A percentile compares a stretch with the other conserved stretches of the same genome.
These are phyloP conservation scores for Heliconius eleuchia DNA, from an alignment of 1,140 invertebrate species.

Conservation along the genomic window DNA sequence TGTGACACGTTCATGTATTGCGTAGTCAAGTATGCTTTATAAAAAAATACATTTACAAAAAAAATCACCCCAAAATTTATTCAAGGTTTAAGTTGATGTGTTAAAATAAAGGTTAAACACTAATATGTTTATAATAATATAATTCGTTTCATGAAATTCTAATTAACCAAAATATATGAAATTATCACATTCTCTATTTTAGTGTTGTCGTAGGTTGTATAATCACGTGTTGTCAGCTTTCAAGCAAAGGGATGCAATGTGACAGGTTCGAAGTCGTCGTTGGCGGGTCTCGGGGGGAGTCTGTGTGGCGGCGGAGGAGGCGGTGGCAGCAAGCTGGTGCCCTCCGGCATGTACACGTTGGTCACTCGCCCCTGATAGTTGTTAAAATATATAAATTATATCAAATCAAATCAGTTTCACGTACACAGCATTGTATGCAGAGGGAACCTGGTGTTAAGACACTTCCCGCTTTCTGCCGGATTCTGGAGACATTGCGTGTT, in stretches of 20 bases:
- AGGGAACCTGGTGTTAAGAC: no score
- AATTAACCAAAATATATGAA: background rate
- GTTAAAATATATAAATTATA: background rate
- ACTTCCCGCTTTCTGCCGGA: no score
- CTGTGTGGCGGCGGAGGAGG: slow-evolving; percentile 77
- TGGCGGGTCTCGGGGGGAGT: slow-evolving; percentile 67
- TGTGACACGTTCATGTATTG: slow-evolving; percentile 24
- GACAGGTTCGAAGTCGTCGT: slow-evolving; percentile 81
- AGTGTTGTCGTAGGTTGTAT: slow-evolving; percentile 6
- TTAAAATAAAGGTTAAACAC: background rate
- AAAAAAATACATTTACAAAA: background rate
- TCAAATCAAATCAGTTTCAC: no score
- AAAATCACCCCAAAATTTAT: background rate
- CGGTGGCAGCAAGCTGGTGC: slow-evolving; percentile 80
- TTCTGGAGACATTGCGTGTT: no score
- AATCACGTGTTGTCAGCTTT: slow-evolving; percentile 37
- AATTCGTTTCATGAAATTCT: background rate
- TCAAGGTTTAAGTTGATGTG: background rate
- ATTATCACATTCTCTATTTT: background rate
- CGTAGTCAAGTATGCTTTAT: background rate
- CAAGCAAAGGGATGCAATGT: slow-evolving; percentile 77
- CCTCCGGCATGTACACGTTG: slow-evolving; percentile 82
- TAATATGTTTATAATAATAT: background rate
- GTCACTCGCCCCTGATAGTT: slow-evolving; percentile 79
- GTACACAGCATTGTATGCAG: no score